A percentile compares a stretch with the other conserved stretches of the same genome.
phyloP scores from a whole-genome alignment of 2,797 vertebrate genomes.

The Threskiornis aethiopicus region DNA sequence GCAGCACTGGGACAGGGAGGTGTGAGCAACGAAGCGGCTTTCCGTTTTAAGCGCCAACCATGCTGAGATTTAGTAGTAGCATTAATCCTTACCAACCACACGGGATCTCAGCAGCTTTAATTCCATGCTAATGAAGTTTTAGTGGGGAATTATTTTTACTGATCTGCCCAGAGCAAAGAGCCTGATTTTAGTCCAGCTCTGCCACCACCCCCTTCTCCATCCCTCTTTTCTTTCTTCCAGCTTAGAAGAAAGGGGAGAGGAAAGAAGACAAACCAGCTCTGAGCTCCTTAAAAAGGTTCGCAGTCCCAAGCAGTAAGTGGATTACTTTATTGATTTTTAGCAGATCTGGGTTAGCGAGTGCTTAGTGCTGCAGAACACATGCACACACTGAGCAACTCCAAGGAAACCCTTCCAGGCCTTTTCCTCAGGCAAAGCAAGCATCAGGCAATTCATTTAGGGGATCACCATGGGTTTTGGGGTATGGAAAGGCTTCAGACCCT shows the following conservation, averaged over 20 bases:
- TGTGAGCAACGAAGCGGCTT: neutral
- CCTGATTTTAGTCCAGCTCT: conserved; percentile 30
- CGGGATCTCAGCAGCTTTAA: conserved; percentile 32
- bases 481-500: neutral
- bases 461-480: neutral
- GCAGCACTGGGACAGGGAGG: neutral
- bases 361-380: conserved; percentile 46
- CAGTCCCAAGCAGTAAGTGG: conserved; percentile 63
- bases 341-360: conserved; percentile 63
- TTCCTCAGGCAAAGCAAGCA: neutral
- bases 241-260: neutral
- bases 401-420: conserved; percentile 7
- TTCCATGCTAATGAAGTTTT: conserved; percentile 60
- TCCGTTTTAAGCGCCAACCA: neutral
- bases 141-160: conserved; percentile 65
- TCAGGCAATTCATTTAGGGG: neutral
- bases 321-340: conserved; percentile 71
- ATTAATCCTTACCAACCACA: conserved; percentile 4
- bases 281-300: conserved; percentile 58
- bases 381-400: neutral
- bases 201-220: neutral
- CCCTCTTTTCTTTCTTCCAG: conserved; percentile 17
- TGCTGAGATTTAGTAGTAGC: neutral
- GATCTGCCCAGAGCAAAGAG: conserved; percentile 49
- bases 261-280: conserved; percentile 50